Conservation (phyloP, 1,140 invertebrate species). For the Drosophila jambulina region DNA sequence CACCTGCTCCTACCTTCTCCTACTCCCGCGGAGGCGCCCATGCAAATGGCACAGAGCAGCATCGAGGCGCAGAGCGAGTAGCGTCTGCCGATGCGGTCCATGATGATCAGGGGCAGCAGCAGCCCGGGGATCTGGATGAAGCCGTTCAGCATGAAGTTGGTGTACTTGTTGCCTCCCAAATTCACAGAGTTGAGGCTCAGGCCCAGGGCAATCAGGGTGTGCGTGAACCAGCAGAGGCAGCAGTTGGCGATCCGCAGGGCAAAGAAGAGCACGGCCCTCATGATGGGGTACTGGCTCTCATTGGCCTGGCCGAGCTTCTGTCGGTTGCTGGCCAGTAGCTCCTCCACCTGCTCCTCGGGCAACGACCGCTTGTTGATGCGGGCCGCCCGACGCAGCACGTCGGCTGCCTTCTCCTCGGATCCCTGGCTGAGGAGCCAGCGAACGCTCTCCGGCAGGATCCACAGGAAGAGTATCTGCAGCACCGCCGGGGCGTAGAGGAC, state of each 20-base stretch:
- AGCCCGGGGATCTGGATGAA: constrained; percentile 91
- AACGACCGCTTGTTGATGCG: constrained; percentile 88
- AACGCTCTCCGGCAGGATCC: constrained; percentile 88
- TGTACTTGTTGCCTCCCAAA: constrained; percentile 90
- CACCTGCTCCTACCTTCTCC: constrained; percentile 41
- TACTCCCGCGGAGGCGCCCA: constrained; percentile 65
- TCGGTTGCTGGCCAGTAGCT: constrained; percentile 63
- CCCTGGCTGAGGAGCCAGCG: constrained; percentile 91
- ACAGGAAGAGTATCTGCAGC: constrained; percentile 88
- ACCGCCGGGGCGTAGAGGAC: constrained; percentile 89
- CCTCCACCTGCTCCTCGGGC: constrained; percentile 86
- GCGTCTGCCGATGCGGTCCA: constrained; percentile 89
- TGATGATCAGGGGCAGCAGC: constrained; percentile 87
- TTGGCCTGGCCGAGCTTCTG: constrained; percentile 62
- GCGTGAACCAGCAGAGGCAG: constrained; percentile 89
- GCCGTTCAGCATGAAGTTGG: constrained; percentile 90
- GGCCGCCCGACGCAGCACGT: constrained; percentile 88
- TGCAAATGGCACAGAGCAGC: constrained; percentile 87
- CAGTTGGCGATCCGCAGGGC: constrained; percentile 87
- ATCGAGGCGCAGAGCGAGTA: constrained; percentile 87
- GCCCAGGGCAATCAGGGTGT: constrained; percentile 92
- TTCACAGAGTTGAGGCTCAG: constrained; percentile 92
- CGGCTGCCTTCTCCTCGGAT: constrained; percentile 87
- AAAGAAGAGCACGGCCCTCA: constrained; percentile 61
- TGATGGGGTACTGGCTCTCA: constrained; percentile 76